Conservation (phyloP, 1,140 invertebrate species). For the Bradynema listronoti region DNA sequence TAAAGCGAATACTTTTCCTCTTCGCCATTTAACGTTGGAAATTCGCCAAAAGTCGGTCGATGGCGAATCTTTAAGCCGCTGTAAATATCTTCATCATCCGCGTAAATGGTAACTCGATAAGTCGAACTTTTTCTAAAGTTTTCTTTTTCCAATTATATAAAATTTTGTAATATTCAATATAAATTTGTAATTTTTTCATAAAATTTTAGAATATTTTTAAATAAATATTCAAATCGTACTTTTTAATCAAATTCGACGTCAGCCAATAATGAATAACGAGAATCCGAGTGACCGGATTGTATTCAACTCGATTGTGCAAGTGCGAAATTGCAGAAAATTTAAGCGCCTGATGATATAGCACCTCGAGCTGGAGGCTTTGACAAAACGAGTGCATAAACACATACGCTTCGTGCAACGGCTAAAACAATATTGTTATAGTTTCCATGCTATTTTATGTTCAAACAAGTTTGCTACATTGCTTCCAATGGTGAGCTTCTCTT, state of each 20-base stretch:
- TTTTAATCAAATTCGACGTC: not conserved
- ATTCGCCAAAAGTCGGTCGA: conserved; percentile 62
- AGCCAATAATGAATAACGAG: conserved; percentile 31
- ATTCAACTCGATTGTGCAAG: conserved; percentile 73
- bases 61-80: conserved; percentile 19
- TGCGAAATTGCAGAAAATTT: conserved; percentile 70
- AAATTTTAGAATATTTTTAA: not conserved
- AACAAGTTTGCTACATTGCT: conserved; percentile 11
- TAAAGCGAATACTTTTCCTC: conserved; percentile 25
- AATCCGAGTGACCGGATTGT: conserved; percentile 15
- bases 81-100: conserved; percentile 8
- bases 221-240: conserved; percentile 7
- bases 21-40: conserved; percentile 69
- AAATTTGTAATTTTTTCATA: not conserved
- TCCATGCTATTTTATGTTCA: not conserved
- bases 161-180: not conserved
- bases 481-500: conserved; percentile 64
- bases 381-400: conserved; percentile 71
- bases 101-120: conserved; percentile 69
- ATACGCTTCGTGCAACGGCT: conserved; percentile 33
- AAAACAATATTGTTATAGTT: not conserved
- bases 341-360: conserved; percentile 85
- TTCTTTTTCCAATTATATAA: not conserved
- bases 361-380: conserved; percentile 85
- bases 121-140: conserved; percentile 65